Base-by-base conservation (phyloP, 2,888 invertebrate genomes). In the Mactromeris polynyma region DNA sequence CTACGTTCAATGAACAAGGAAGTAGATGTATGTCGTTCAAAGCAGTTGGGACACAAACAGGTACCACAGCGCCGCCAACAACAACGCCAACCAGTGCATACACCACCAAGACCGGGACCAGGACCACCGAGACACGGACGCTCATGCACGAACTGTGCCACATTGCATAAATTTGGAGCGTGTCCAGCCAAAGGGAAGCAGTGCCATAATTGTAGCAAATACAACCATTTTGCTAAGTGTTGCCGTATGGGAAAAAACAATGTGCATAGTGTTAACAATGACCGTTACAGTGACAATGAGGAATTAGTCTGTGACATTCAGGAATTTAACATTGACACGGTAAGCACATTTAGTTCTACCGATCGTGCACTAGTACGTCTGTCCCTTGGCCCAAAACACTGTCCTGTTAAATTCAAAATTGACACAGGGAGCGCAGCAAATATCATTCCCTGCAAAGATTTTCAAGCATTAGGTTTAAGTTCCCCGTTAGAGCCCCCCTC, bases 331-430 rank as follows among this genome's bases (percentile, higher is more conserved):
- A n/a, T n/a, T n/a, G n/a, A n/a, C n/a, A n/a, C n/a, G n/a, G n/a
- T n/a, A 26, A 73, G n/a, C n/a, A n/a, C 36, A 69, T n/a, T 64
- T 64, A 54, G 38, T 36, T 31, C 36, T n/a, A n/a, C 83, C 36
- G 83, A 83, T 11, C 83, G 83, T 69, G 83, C 83, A 9, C 51
- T 77, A 51, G 77, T 73, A 33, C 33, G 31, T 3, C 2, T 73
- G 31, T 7, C 19, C 33, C 31, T 73, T 73, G 73, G 73, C 77
- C 84, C 78, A n/a, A 51, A 31, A 77, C 26, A 84, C 17, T 31
- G 33, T 79, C 78, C 79, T 3, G 21, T 78, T 33, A 79, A 46
- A 46, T 85, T 85, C 26, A 85, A 85, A 58, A 51, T 85, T 3
- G 79, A 85, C 40, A 79, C 85, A 26, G 85, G 79, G 6, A 79